Percentiles rank a stretch among this genome's conserved stretches.
Conservation (phyloP, 2,113 vertebrate species). For the Eclectus roratus region DNA sequence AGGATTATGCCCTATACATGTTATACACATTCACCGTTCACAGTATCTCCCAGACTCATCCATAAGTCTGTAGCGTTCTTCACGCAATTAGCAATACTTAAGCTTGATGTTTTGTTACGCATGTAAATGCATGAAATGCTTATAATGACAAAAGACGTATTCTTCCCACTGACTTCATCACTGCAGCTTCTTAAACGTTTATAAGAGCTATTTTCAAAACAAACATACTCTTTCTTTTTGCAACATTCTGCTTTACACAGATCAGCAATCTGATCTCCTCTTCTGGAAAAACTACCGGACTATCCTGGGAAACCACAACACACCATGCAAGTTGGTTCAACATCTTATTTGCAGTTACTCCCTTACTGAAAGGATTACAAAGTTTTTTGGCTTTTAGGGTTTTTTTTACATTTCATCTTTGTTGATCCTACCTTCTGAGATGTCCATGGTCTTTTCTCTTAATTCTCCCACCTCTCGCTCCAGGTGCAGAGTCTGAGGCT, state of each 20-base stretch:
- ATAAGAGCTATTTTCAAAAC: background rate
- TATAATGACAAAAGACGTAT: background rate
- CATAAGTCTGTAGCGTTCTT: background rate
- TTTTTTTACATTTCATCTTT: conserved; percentile 23
- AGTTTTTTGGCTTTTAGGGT: background rate
- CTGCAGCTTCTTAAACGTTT: background rate
- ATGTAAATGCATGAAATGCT: background rate
- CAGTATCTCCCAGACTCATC: background rate
- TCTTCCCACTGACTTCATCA: background rate
- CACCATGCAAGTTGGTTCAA: background rate
- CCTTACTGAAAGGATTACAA: background rate
- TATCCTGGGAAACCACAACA: background rate
- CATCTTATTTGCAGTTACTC: background rate
- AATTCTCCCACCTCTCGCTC: conserved; percentile 71
- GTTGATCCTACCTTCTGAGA: conserved; percentile 70
- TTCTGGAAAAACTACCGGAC: background rate
- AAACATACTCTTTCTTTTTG: background rate
- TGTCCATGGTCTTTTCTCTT: conserved; percentile 71
- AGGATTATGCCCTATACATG: background rate
- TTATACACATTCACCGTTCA: background rate
- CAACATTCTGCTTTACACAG: background rate
- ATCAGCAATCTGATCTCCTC: background rate
- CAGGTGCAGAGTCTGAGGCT: conserved; percentile 70
- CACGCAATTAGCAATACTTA: background rate
- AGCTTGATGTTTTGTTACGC: background rate